These are phyloP conservation scores for Allobates femoralis DNA, from an alignment of 2,797 vertebrate species.

Conservation along the genomic window DNA sequence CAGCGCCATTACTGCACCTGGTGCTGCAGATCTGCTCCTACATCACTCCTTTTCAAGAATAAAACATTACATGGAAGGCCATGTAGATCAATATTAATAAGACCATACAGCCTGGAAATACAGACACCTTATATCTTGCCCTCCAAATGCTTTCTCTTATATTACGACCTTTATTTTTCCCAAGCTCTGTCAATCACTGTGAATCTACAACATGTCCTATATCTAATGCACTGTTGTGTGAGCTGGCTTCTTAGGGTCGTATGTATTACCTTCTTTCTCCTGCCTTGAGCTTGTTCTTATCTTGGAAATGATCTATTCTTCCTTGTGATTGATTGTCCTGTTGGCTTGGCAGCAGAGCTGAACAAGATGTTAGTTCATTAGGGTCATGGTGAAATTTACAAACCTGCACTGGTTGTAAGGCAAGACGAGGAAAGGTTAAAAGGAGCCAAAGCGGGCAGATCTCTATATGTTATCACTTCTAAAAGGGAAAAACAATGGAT, in stretches of 20 bases:
- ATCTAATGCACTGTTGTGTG: not conserved
- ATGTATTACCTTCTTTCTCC: slow-evolving; percentile 1
- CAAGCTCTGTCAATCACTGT: not conserved
- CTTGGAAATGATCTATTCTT: slow-evolving; percentile 11
- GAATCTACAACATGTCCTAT: not conserved
- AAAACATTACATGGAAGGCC: too few species aligned
- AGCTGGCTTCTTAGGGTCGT: not conserved
- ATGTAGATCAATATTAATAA: too few species aligned
- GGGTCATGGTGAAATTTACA: slow-evolving; percentile 1
- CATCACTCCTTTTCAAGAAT: too few species aligned
- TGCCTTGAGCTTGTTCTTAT: slow-evolving; percentile 3
- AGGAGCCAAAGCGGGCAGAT: not conserved
- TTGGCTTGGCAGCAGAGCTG: slow-evolving; percentile 29
- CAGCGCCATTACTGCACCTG: too few species aligned
- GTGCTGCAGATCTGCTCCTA: too few species aligned
- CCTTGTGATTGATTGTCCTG: slow-evolving; percentile 36
- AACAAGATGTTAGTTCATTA: slow-evolving; percentile 23
- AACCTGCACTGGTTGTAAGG: not conserved
- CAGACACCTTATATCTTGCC: not conserved
- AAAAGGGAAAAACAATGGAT: not conserved
- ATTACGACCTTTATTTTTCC: not conserved
- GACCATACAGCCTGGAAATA: slow-evolving; percentile 5
- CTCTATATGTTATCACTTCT: too few species aligned
- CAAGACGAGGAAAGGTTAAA: not conserved
- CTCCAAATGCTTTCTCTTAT: not conserved